Conservation (phyloP, 2,888 invertebrate genomes). For the Reticulitermes lucifugus region DNA sequence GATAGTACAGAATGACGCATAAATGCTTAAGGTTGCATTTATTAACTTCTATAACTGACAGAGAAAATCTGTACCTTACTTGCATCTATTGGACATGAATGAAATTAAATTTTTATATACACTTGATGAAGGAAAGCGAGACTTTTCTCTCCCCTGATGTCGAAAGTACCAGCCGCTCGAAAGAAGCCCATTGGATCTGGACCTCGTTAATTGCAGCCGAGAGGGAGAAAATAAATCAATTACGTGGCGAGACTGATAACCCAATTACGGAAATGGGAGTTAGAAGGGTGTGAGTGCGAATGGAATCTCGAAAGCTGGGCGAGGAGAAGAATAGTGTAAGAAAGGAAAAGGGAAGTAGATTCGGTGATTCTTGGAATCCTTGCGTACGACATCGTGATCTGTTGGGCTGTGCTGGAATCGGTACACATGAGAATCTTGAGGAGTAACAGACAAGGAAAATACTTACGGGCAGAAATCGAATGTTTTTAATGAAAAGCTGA, state of each 20-base stretch:
- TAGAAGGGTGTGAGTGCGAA: neutral
- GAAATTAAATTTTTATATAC: too few species aligned
- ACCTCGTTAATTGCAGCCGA: constrained; percentile 47
- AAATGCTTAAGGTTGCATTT: too few species aligned
- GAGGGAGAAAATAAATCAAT: constrained; percentile 49
- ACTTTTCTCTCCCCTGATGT: constrained; percentile 14
- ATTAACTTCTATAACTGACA: too few species aligned
- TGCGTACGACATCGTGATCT: neutral
- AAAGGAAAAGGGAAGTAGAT: neutral
- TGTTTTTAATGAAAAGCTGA: too few species aligned
- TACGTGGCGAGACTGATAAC: constrained; percentile 50
- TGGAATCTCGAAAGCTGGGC: neutral
- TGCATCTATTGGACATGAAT: too few species aligned
- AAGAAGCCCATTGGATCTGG: constrained; percentile 24
- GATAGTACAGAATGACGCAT: too few species aligned
- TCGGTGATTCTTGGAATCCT: neutral
- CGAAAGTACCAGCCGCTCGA: constrained; percentile 9
- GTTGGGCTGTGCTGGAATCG: too few species aligned
- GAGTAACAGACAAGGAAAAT: too few species aligned
- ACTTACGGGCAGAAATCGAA: too few species aligned
- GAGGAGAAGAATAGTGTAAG: neutral
- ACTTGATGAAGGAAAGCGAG: too few species aligned
- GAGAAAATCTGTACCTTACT: too few species aligned
- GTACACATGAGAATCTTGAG: too few species aligned
- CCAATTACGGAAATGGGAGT: constrained; percentile 50